Evolutionary conservation across 2,797 vertebrate genomes (phyloP).

Genomic region (Australoheros facetus): DNA sequence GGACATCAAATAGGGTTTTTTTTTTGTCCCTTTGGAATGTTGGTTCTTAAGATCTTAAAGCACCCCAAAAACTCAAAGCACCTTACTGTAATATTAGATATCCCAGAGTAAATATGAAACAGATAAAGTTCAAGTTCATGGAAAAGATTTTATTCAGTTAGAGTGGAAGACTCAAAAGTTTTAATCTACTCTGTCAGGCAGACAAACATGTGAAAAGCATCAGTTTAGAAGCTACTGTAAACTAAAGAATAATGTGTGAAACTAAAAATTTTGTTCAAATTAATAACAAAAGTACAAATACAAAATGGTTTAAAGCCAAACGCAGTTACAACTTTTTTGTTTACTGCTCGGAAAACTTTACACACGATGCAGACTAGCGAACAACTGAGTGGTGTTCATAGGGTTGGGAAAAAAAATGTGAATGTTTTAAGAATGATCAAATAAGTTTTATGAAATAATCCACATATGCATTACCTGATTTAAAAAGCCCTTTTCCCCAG

Average conservation of each 20-base stretch:
- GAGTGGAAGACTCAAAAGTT: background rate
- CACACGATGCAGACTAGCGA: background rate
- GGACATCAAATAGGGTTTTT: slow-evolving; percentile 39
- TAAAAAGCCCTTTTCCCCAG: background rate
- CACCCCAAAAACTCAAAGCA: background rate
- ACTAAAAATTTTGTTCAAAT: background rate
- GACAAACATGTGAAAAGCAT: background rate
- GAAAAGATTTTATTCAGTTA: background rate
- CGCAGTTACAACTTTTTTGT: background rate
- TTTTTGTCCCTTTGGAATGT: slow-evolving; percentile 46
- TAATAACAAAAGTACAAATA: background rate
- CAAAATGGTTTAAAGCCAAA: too few species aligned
- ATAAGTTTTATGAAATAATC: slow-evolving; percentile 32
- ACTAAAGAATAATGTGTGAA: background rate
- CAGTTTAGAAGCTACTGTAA: background rate
- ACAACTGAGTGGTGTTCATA: background rate
- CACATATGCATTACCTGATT: background rate
- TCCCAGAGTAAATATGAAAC: background rate
- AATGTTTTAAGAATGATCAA: slow-evolving; percentile 48
- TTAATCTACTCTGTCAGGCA: background rate
- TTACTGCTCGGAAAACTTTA: background rate
- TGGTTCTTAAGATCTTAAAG: background rate
- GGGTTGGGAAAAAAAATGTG: background rate
- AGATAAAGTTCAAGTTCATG: background rate
- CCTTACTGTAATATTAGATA: background rate